Conservation (phyloP, 2,888 invertebrate species). For the Nemotelus pantherinus region DNA sequence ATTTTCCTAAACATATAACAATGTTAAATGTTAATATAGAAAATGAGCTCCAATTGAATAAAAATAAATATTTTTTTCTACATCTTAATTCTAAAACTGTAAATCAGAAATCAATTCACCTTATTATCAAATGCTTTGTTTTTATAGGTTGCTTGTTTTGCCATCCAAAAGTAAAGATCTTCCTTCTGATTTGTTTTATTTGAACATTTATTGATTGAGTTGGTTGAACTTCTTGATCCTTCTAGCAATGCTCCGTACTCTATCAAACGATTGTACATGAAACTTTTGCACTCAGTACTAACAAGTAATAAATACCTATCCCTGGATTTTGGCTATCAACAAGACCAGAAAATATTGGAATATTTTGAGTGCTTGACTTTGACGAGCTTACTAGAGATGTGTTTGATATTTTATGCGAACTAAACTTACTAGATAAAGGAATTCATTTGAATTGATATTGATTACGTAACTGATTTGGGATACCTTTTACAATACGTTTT, state of each 20-base stretch:
- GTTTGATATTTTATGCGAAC: not conserved
- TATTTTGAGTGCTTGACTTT: slow-evolving; percentile 65
- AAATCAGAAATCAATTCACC: slow-evolving; percentile 51
- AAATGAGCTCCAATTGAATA: not conserved
- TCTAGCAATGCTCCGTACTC: slow-evolving; percentile 81
- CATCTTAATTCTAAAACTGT: no score
- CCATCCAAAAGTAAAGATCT: slow-evolving; percentile 97
- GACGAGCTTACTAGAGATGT: slow-evolving; percentile 63
- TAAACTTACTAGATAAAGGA: slow-evolving; percentile 14
- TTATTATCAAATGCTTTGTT: slow-evolving; percentile 62
- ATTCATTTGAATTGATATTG: no score
- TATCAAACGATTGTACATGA: slow-evolving; percentile 55
- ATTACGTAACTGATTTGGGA: no score
- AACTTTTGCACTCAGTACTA: no score
- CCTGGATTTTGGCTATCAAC: slow-evolving; percentile 64
- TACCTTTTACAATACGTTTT: no score
- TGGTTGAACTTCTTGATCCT: slow-evolving; percentile 73
- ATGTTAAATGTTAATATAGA: not conserved
- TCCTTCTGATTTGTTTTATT: slow-evolving; percentile 72
- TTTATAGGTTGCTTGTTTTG: slow-evolving; percentile 57
- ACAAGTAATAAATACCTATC: slow-evolving; percentile 57
- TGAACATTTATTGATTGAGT: slow-evolving; percentile 63
- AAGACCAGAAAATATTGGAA: slow-evolving; percentile 64
- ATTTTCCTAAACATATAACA: slow-evolving; percentile 62
- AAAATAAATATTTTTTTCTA: no score